Conservation (phyloP, 2,888 invertebrate genomes). For the Panopea generosa region DNA sequence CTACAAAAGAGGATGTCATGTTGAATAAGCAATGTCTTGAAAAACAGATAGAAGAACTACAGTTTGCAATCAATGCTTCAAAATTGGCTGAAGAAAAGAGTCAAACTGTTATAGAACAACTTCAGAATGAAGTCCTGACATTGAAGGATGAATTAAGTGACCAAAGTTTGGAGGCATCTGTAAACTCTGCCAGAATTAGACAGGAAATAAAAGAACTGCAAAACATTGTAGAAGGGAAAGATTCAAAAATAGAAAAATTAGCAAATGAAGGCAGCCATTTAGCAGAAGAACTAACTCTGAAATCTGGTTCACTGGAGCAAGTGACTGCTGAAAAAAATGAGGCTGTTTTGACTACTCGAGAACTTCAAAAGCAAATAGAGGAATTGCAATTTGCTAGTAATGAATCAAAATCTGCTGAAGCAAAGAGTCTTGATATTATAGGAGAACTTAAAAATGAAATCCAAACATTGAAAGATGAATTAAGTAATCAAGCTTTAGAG, state of each 20-base stretch:
- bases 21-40: background rate
- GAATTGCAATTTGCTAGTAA: constrained; percentile 12
- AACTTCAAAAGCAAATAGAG: background rate
- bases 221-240: constrained; percentile 26
- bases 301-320: background rate
- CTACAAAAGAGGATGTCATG: too few species aligned
- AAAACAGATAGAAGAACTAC: background rate
- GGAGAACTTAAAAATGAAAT: constrained; percentile 38
- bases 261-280: constrained; percentile 22
- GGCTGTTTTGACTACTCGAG: background rate
- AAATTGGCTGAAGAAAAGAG: constrained; percentile 15
- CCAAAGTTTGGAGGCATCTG: constrained; percentile 49
- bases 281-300: constrained; percentile 11
- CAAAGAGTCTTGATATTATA: constrained; percentile 13
- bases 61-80: constrained; percentile 8
- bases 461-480: constrained; percentile 43
- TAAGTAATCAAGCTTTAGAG: constrained; percentile 47
- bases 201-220: constrained; percentile 45
- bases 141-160: constrained; percentile 56
- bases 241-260: constrained; percentile 33
- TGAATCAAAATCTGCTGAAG: constrained; percentile 15
- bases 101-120: constrained; percentile 5
- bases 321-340: background rate
- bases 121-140: constrained; percentile 34
- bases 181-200: constrained; percentile 44